phyloP scores from a whole-genome alignment of 2,797 vertebrate species.

The Rachycentron canadum region DNA sequence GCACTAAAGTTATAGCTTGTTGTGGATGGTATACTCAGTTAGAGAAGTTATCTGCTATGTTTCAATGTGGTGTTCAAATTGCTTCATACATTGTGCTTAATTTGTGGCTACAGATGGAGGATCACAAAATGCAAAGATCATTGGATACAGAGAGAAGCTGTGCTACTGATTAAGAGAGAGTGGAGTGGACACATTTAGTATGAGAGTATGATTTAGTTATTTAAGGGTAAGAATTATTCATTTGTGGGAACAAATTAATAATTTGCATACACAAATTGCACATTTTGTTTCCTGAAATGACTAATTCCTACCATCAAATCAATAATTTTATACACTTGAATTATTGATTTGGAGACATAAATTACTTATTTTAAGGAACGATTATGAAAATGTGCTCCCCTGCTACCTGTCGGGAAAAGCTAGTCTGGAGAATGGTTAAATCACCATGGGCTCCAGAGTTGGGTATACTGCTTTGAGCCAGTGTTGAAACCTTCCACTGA shows the following conservation, averaged over 20 bases:
- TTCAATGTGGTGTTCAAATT: not conserved
- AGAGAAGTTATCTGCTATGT: not conserved
- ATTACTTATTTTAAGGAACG: not conserved
- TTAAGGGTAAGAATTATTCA: conserved; percentile 12
- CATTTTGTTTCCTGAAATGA: conserved; percentile 3
- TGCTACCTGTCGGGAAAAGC: not conserved
- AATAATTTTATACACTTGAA: conserved; percentile 1
- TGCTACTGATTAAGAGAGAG: not conserved
- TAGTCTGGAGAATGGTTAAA: not conserved
- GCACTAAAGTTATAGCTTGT: not conserved
- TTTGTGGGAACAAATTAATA: conserved; percentile 2
- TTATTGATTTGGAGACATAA: conserved; percentile 14
- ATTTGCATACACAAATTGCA: conserved; percentile 22
- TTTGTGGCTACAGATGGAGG: not conserved
- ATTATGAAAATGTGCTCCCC: not conserved
- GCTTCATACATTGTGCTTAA: not conserved
- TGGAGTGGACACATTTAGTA: not conserved
- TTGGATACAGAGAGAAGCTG: not conserved
- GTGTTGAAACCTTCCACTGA: conserved; percentile 56
- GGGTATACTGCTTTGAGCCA: conserved; percentile 44
- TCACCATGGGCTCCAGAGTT: conserved; percentile 24
- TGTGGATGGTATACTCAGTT: not conserved
- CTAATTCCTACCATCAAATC: not conserved
- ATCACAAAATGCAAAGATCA: not conserved
- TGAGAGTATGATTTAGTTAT: not conserved